Base-by-base conservation (phyloP, 2,888 invertebrate genomes). In the Trichopria drosophilae region DNA sequence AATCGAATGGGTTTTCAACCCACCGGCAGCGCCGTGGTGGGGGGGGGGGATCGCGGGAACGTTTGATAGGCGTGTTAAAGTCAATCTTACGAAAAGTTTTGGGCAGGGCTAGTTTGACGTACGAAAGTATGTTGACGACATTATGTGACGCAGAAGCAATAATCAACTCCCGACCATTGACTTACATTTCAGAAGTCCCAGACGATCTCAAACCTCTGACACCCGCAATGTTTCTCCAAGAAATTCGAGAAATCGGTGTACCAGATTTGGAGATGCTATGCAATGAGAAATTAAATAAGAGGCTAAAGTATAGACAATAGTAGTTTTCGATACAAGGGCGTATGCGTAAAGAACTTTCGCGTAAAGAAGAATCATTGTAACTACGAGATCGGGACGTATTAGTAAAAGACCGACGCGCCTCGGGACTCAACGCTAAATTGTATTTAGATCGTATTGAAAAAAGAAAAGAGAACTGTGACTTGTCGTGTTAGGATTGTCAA, bases 41-140 rank as follows among this genome's bases (percentile, higher is more conserved):
- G 51, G 57, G 7, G 26, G n/a, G n/a, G n/a, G n/a, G 32, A 12
- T 47, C 24, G 32, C 40, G 47, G 40, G 24, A 39, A 7, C 36
- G 52, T 23, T 55, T 77, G 7, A 63, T 76, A 13, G 61, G 68
- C 6, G 34, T 69, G 4, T 34, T 75, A 19, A 77, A 78, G 50
- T 50, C 56, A 50, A 36, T 75, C 18, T 47, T 77, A 7, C 42
- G 64, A n/a, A 62, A 65, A 44, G 61, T 68, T 1, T 45, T 76
- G 3, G 72, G 76, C 3, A 60, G 60, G 22, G 60, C 66, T 7
- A 55, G 57, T 28, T 49, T 74, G 12, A 31, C 35, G 4, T 49
- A 55, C 28, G 63, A 67, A 44, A 62, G 67, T 13, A 16, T 75
- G 5, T n/a, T 16, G 9, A 71, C 68, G 0, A n/a, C n/a, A n/a